Conservation (phyloP, 1,140 invertebrate species). For the Drosophila ambigua region DNA sequence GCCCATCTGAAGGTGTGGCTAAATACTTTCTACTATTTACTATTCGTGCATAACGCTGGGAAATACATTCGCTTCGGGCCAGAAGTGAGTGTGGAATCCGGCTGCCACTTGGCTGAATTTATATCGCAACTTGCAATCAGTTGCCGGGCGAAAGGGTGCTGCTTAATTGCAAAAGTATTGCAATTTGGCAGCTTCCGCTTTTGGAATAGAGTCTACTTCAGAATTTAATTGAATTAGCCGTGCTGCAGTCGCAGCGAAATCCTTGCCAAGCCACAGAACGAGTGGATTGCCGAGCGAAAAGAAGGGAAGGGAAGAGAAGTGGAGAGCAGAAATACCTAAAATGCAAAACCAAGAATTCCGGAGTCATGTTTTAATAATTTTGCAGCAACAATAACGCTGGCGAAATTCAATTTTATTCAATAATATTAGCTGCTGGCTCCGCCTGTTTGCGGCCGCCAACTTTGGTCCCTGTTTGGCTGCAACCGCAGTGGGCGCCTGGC, state of each 20-base stretch:
- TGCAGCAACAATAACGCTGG: conserved; percentile 54
- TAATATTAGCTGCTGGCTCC: conserved; percentile 69
- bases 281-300: conserved; percentile 61
- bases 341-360: conserved; percentile 18
- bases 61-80: no score
- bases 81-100: no score
- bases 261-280: conserved; percentile 49
- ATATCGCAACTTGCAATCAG: conserved; percentile 32
- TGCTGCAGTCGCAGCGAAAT: conserved; percentile 39
- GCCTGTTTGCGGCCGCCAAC: conserved; percentile 61
- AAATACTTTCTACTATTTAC: no score
- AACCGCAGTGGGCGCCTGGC: conserved; percentile 49
- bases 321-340: conserved; percentile 5
- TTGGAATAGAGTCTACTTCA: conserved; percentile 45
- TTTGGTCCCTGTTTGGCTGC: conserved; percentile 47
- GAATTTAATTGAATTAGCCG: conserved; percentile 76
- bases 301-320: neutral
- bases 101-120: neutral
- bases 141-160: conserved; percentile 30
- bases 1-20: no score
- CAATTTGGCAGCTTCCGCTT: conserved; percentile 64
- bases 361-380: conserved; percentile 77
- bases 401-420: conserved; percentile 79
- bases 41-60: no score
- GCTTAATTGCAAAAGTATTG: conserved; percentile 76